These are phyloP conservation scores for zebrafish (Danio rerio) DNA, from an alignment of 2,113 vertebrate genomes.

Conservation along the genomic window GRCz12tu NC_133180.1:33314001-33314500, in stretches of 20 bases:
- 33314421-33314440: conserved; percentile 36
- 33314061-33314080: conserved; percentile 33
- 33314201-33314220: conserved; percentile 49
- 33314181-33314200: conserved; percentile 47
- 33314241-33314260: conserved; percentile 37
- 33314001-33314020: conserved; percentile 53
- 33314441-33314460: conserved; percentile 28
- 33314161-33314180: conserved; percentile 45
- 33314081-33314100: conserved; percentile 30
- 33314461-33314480: conserved; percentile 28
- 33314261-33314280: not conserved
- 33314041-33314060: conserved; percentile 29
- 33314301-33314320: conserved; percentile 43
- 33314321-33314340: conserved; percentile 49
- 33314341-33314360: conserved; percentile 49
- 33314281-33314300: not conserved
- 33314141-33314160: conserved; percentile 46
- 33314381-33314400: conserved; percentile 31
- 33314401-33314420: conserved; percentile 36
- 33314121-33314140: conserved; percentile 31
- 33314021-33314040: conserved; percentile 19
- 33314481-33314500: conserved; percentile 29
- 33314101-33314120: conserved; percentile 1
- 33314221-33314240: conserved; percentile 48
- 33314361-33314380: conserved; percentile 33